Base-by-base conservation (phyloP, 2,113 vertebrate genomes). In the Hemiprocne comata region DNA sequence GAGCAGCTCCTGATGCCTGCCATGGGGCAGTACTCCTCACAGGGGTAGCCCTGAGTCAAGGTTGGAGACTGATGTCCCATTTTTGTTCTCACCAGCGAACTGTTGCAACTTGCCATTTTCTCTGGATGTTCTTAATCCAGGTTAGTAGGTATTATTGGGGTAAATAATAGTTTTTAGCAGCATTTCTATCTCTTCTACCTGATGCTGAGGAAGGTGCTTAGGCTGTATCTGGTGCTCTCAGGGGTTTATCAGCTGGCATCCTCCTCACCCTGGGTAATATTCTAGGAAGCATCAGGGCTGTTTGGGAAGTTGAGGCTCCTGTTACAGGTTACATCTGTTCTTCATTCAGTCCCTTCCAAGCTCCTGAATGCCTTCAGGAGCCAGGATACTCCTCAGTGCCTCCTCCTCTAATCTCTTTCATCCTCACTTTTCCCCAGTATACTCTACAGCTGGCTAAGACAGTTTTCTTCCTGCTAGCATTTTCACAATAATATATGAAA, bases 401-500 rank as follows among this genome's bases (percentile, higher is more conserved):
- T 67, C 33, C 42, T 85, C 34, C 24, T 36, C 36, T 48, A 26
- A 38, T 57, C 33, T 48, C 23, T 17, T 50, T 38, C 48, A 42
- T n/a, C 44, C 58, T 78, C 6, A 2, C 57, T 87, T 77, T 88
- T 77, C 40, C 72, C 29, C 26, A 17, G 11, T 25, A 72, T n/a
- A 28, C 21, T 82, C 57, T 21, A 26, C 46, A 53, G 96, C 73
- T 80, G 25, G 73, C 64, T 95, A 79, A 95, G 85, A 75, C 8
- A 24, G 48, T 96, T 96, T 97, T 93, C 64, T 87, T 95, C 90
- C 95, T 96, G 89, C 94, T 96, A 86, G 93, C 85, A 90, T 96
- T 96, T 94, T 88, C 95, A 72, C 94, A 87, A 96, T 97, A 86
- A 86, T 81, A 94, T 95, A 90, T 76, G 96, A 94, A 97, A 97